Percentiles rank a stretch among this genome's conserved stretches.
Evolutionary conservation across 2,113 vertebrate species (phyloP).

Genomic region (Ovis canadensis): DNA sequence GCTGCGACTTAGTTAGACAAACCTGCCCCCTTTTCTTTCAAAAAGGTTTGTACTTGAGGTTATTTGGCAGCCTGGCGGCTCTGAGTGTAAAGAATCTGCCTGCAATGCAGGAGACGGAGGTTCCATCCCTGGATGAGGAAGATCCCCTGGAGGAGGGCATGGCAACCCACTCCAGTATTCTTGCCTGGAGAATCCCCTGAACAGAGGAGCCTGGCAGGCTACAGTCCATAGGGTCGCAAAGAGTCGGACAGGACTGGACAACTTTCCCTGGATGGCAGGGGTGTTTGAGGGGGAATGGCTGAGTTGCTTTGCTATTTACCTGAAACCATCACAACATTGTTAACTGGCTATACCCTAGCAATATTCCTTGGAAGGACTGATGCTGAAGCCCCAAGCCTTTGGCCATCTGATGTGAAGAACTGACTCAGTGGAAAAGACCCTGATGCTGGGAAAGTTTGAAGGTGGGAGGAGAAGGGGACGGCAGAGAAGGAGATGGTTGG

Average conservation of each 20-base stretch:
- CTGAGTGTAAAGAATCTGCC: not conserved
- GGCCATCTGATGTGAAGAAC: not conserved
- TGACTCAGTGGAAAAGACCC: not conserved
- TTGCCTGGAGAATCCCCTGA: not conserved
- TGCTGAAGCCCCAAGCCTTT: not conserved
- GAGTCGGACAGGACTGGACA: rapidly evolving
- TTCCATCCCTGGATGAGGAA: not conserved
- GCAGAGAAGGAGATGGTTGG: not conserved
- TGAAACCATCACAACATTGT: not conserved
- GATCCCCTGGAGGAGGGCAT: not conserved
- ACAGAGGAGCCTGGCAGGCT: rapidly evolving
- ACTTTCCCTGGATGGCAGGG: not conserved
- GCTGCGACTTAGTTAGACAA: not conserved
- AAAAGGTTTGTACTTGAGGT: not conserved
- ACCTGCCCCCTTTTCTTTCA: not conserved
- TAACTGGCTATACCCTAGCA: not conserved
- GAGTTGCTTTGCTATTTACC: not conserved
- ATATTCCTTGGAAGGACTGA: not conserved
- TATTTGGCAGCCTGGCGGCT: not conserved
- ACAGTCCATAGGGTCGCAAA: not conserved
- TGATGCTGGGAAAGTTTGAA: not conserved
- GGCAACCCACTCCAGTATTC: not conserved
- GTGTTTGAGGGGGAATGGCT: not conserved
- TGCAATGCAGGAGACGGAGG: not conserved
- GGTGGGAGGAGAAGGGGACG: not conserved